Conservation (phyloP, 2,113 vertebrate genomes). For the Lanius ludovicianus region DNA sequence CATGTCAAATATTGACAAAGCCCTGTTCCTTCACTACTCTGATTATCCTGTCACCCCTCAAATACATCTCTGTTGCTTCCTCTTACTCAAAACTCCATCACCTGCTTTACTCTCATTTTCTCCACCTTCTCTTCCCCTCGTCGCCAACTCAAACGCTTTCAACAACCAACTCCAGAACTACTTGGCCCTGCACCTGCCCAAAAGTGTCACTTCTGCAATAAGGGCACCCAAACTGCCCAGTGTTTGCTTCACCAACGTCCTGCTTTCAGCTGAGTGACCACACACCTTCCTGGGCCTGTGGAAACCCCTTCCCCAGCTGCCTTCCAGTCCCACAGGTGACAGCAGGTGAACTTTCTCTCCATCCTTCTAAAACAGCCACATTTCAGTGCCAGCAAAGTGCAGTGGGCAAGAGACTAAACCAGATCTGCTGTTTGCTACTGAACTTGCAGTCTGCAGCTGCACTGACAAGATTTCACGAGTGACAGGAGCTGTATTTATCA, state of each 20-base stretch:
- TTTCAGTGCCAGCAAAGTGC: accelerated
- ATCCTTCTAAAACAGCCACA: accelerated
- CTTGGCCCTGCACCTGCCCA: background rate
- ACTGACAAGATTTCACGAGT: background rate
- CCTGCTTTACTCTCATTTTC: background rate
- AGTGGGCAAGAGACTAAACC: accelerated
- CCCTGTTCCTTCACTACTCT: background rate
- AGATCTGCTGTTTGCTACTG: background rate
- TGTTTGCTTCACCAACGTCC: accelerated
- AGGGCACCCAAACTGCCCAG: background rate
- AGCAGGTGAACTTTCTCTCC: background rate
- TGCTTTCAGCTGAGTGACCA: background rate
- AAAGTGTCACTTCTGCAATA: background rate
- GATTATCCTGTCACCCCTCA: background rate
- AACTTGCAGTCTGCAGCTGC: background rate
- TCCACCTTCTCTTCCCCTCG: background rate
- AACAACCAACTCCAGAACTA: background rate
- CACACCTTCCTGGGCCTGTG: background rate
- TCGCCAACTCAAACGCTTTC: accelerated
- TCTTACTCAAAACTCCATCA: background rate
- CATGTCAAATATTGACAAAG: background rate
- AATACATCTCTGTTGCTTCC: background rate
- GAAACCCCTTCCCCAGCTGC: background rate
- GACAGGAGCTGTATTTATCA: background rate
- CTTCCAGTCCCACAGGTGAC: accelerated